phyloP scores from a whole-genome alignment of 2,888 invertebrate genomes.

The Ditylenchus weischeri region DNA sequence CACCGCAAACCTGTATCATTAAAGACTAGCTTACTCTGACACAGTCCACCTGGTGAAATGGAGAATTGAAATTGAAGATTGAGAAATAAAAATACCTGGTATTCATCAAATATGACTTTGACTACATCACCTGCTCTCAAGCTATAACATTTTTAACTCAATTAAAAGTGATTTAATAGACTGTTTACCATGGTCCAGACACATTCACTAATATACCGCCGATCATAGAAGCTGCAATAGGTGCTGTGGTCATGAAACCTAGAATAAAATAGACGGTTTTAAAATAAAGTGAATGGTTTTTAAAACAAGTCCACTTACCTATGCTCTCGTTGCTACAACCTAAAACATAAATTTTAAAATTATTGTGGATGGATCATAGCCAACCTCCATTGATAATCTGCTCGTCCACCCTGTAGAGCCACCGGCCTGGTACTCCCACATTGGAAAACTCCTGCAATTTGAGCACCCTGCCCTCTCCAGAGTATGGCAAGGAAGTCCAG shows the following conservation, averaged over 20 bases:
- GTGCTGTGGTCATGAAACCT: slow-evolving; percentile 65
- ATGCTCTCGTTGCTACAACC: slow-evolving; percentile 52
- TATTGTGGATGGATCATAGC: not conserved
- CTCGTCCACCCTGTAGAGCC: slow-evolving; percentile 39
- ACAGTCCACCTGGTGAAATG: slow-evolving; percentile 39
- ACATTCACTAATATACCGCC: slow-evolving; percentile 93
- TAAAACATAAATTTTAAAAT: slow-evolving; percentile 16
- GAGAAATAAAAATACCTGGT: too few relatives aligned
- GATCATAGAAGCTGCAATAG: slow-evolving; percentile 92
- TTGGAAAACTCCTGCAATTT: slow-evolving; percentile 57
- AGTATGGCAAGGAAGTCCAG: slow-evolving; percentile 53
- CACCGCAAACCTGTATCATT: not conserved
- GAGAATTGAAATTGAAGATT: too few relatives aligned
- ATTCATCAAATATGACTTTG: slow-evolving; percentile 58
- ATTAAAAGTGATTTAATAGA: too few relatives aligned
- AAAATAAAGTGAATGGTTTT: not conserved
- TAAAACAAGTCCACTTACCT: slow-evolving; percentile 24
- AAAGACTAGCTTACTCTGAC: slow-evolving; percentile 6
- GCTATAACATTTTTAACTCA: slow-evolving; percentile 59
- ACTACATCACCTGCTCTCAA: slow-evolving; percentile 75
- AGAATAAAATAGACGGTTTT: not conserved
- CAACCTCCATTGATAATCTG: slow-evolving; percentile 37
- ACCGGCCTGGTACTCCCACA: slow-evolving; percentile 60
- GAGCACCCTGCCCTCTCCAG: slow-evolving; percentile 67
- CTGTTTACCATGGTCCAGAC: slow-evolving; percentile 74